A percentile compares a stretch with the other conserved stretches of the same genome.
Conservation (phyloP, 2,888 invertebrate species). For the Drosophila longiperda region DNA sequence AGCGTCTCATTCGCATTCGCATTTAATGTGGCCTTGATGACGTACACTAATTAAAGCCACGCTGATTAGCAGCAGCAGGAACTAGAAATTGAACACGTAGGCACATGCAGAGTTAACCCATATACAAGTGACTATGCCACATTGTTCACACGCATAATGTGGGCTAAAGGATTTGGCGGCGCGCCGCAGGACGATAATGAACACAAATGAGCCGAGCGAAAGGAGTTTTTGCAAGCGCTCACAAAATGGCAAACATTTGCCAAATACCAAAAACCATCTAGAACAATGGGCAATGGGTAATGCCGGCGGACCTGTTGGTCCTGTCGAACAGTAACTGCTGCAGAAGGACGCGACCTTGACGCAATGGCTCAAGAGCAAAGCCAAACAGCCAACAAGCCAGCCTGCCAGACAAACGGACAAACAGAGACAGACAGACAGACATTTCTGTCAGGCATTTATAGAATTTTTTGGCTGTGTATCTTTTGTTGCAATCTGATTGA, state of each 20-base stretch:
- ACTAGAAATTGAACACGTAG: conserved; percentile 30
- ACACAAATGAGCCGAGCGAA: conserved; percentile 72
- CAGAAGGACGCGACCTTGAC: conserved; percentile 75
- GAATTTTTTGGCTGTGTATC: conserved; percentile 66
- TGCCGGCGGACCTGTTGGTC: conserved; percentile 68
- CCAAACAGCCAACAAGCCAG: conserved; percentile 11
- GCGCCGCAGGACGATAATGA: conserved; percentile 80
- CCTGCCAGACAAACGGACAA: conserved; percentile 11
- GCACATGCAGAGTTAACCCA: conserved; percentile 60
- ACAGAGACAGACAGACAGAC: conserved; percentile 11
- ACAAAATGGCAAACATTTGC: conserved; percentile 73
- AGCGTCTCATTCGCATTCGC: conserved; percentile 29
- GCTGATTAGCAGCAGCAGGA: conserved; percentile 67
- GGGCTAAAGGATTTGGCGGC: conserved; percentile 77
- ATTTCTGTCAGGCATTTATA: conserved; percentile 57
- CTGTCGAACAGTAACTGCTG: conserved; percentile 25
- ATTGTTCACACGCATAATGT: conserved; percentile 83
- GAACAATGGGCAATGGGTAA: conserved; percentile 54
- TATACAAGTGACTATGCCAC: conserved; percentile 76
- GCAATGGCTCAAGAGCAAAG: conserved; percentile 60
- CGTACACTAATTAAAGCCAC: conserved; percentile 72
- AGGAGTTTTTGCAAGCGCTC: conserved; percentile 66
- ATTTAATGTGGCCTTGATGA: conserved; percentile 77
- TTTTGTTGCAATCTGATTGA: conserved; percentile 80
- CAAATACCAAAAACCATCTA: conserved; percentile 54